phyloP scores from a whole-genome alignment of 1,140 invertebrate species.

The Aricia agestis region DNA sequence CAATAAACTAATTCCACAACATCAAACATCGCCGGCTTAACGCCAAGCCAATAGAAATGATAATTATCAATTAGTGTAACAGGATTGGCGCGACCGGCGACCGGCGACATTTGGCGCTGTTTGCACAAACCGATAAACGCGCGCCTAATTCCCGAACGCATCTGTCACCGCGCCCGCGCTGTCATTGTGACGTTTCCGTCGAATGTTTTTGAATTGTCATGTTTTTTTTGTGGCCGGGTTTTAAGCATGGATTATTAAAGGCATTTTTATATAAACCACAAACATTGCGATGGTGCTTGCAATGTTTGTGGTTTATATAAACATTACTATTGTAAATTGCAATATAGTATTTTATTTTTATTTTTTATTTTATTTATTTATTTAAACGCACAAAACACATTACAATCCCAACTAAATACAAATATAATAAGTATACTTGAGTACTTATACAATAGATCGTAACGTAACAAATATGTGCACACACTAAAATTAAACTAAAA shows the following conservation, averaged over 20 bases:
- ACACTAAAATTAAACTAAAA: too few species aligned
- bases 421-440: too few species aligned
- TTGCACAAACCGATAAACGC: slow-evolving; percentile 51
- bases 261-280: too few species aligned
- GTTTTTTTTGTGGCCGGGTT: neutral
- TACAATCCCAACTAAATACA: too few species aligned
- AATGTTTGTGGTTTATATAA: too few species aligned
- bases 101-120: slow-evolving; percentile 46
- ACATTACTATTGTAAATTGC: too few species aligned
- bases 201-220: neutral
- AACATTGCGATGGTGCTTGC: too few species aligned
- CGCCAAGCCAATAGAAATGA: slow-evolving; percentile 50
- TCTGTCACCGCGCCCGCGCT: slow-evolving; percentile 43
- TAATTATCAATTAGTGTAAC: slow-evolving; percentile 56
- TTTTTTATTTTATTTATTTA: too few species aligned
- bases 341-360: too few species aligned
- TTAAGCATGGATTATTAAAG: neutral
- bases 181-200: slow-evolving; percentile 30
- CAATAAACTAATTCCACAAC: slow-evolving; percentile 31
- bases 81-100: slow-evolving; percentile 31
- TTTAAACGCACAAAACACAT: too few species aligned
- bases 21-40: slow-evolving; percentile 32
- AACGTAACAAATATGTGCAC: too few species aligned
- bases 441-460: too few species aligned
- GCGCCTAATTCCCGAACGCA: slow-evolving; percentile 41